Evolutionary conservation across 2,888 invertebrate genomes (phyloP), one percentile per base, ranked within the genome.

Genomic region (Agrochola circellaris): DNA sequence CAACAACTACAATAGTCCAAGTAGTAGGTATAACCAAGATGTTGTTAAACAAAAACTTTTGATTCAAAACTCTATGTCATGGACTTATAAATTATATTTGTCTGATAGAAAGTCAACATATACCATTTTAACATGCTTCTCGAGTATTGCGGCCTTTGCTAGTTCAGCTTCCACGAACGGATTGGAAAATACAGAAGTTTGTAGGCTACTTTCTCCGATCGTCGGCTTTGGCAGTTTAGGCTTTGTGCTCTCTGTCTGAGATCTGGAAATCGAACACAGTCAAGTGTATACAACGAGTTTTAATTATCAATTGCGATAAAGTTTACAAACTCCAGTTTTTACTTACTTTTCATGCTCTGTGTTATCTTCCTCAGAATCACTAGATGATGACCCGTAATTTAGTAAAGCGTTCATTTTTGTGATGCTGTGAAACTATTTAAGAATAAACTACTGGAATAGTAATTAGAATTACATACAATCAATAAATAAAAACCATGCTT

Each of bases 61-160:
- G n/a, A 60, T 48, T 26, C 48, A 76, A 54, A 51, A 73, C 48
- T 69, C 34, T 62, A 84, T 48, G 66, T 75, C 75, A 81, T 81
- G 81, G 64, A 64, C 67, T 73, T 62, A 20, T 72, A 54, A 85
- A 81, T 62, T 42, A 34, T 65, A 62, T 34, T 45, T 72, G 13
- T 82, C n/a, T 84, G 91, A 93, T 93, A 93, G 95, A 93, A 96
- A 96, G 94, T 96, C 96, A 96, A 97, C 97, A 94, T 97, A 97
- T 89, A 98, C 99, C 98, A 99, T 98, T 97, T 99, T 99, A 0
- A 99, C 99, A 93, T 99, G 99, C 90, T 98, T 98, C 91, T 99
- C 99, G 65, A 99, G 95, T 77, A 99, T 98, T 23, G 98, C 98
- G 78, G 98, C 98, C 93, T 99, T 98, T 4, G 98, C 98, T 91